These are phyloP conservation scores for Allenopithecus nigroviridis DNA, from an alignment of 2,797 vertebrate genomes.

Conservation along the genomic window DNA sequence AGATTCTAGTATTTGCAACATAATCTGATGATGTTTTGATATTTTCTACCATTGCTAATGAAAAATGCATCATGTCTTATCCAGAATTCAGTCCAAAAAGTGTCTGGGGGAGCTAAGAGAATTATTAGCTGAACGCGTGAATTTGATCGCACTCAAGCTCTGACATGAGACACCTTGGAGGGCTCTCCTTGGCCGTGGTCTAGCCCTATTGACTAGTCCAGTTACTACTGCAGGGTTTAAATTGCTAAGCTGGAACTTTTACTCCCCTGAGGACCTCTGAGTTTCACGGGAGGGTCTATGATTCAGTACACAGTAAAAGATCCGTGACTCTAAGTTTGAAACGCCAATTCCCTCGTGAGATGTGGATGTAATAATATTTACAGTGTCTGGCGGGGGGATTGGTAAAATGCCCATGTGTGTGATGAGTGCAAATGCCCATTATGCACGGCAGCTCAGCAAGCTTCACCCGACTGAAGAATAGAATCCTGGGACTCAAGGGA, in stretches of 20 bases:
- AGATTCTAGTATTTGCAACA: background rate
- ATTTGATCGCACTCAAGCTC: background rate
- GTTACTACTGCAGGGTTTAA: background rate
- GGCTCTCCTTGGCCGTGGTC: background rate
- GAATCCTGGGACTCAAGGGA: background rate
- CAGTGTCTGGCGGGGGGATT: background rate
- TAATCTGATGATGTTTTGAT: background rate
- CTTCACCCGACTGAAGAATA: background rate
- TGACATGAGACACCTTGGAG: rapidly evolving
- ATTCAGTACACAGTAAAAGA: background rate
- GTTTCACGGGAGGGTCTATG: background rate
- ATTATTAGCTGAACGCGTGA: rapidly evolving
- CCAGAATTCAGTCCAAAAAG: background rate
- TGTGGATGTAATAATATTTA: slow-evolving; percentile 7
- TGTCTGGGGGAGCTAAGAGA: background rate
- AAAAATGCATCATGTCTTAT: background rate
- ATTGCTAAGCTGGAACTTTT: background rate
- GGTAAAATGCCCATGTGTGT: background rate
- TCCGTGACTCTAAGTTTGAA: background rate
- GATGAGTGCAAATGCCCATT: background rate
- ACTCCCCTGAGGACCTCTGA: background rate
- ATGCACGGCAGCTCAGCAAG: rapidly evolving
- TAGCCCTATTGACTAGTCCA: background rate
- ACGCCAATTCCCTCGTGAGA: background rate
- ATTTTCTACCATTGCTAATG: background rate